Conservation (phyloP, 2,797 vertebrate genomes). For the Cercopithecus diana region DNA sequence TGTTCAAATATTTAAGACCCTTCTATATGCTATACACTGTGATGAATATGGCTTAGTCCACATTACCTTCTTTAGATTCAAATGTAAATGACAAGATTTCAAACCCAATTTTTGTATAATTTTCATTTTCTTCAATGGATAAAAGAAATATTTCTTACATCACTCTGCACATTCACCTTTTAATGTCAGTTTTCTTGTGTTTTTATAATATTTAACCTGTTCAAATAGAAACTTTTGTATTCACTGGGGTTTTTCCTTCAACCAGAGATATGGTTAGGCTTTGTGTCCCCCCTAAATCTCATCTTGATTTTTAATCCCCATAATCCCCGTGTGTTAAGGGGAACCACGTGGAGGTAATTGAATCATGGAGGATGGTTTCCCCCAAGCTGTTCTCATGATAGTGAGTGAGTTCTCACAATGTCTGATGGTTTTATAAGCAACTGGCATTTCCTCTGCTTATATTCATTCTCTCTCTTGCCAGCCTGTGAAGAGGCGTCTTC, state of each 20-base stretch:
- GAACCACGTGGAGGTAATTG: neutral
- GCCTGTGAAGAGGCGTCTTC: neutral
- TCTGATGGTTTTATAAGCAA: neutral
- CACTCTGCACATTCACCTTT: neutral
- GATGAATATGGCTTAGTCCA: neutral
- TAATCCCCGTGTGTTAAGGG: neutral
- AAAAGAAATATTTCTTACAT: neutral
- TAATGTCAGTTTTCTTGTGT: neutral
- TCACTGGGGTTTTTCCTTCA: neutral
- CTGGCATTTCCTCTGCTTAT: neutral
- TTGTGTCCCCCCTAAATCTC: neutral
- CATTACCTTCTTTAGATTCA: neutral
- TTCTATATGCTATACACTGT: rapidly evolving
- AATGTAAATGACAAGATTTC: neutral
- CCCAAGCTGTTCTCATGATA: neutral
- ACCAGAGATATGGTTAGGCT: neutral
- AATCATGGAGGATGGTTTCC: neutral
- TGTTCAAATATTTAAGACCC: neutral
- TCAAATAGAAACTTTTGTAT: neutral
- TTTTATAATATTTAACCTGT: neutral
- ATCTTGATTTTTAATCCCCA: neutral
- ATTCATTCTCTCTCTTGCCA: neutral
- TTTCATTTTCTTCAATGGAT: neutral
- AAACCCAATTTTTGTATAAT: rapidly evolving
- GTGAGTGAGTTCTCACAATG: neutral